Base-by-base conservation (phyloP, 2,113 vertebrate species). In the Chitala chitala region DNA sequence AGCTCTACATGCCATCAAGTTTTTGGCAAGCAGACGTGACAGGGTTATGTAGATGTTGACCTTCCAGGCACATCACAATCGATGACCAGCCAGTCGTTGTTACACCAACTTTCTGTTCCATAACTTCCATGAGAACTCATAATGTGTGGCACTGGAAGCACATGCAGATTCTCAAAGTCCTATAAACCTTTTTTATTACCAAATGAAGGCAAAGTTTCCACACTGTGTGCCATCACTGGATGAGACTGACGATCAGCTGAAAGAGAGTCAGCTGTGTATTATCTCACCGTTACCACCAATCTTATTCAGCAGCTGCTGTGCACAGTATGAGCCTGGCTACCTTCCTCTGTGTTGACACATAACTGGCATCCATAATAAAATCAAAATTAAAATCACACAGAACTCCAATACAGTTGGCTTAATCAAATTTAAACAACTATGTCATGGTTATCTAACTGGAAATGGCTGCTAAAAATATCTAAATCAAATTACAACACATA, bases 181-280 rank as follows among this genome's bases (percentile, higher is more conserved):
- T 63, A 36, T 63, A 36, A 36, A 36, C 33, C 33, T 20, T n/a
- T n/a, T n/a, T 33, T 63, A 33, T 33, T 15, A 20, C 33, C 59
- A 63, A 33, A 63, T 63, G 59, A 63, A n/a, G 59, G 59, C 44
- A 63, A 29, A 38, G 33, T 63, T 63, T 63, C 59, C 59, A 17
- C 36, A 63, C 1, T 5, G 59, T 38, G 31, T 38, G 59, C 59
- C 59, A 63, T 20, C 13, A n/a, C n/a, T n/a, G n/a, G n/a, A n/a
- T n/a, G n/a, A n/a, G n/a, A n/a, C n/a, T n/a, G n/a, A n/a, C 56
- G 17, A 31, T 33, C 33, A 20, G 4, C 33, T 6, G 15, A 20
- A 26, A 61, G 31, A 13, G 5, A 17, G 33, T 29, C 59, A 38
- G 3, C 17, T 13, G 56, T 12, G 4, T 59, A 12, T 38, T 36